These are phyloP conservation scores for Ormia ochracea DNA, from an alignment of 2,888 invertebrate species.

Conservation along the genomic window DNA sequence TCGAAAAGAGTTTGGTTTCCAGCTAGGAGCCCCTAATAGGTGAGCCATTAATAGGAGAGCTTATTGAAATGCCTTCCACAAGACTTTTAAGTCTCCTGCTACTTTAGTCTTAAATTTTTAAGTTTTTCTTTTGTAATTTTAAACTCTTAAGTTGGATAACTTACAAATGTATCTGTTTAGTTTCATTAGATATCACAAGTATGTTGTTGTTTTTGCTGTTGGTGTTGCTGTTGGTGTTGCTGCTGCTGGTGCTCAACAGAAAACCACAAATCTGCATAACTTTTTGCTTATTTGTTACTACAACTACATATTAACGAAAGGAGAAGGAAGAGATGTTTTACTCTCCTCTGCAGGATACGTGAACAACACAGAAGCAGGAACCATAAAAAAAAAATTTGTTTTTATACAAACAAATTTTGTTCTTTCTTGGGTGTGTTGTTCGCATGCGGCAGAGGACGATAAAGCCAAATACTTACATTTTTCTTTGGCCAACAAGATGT, in stretches of 20 bases:
- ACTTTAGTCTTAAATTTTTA: not conserved
- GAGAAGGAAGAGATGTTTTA: not conserved
- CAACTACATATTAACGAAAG: not conserved
- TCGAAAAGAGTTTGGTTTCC: too few species aligned
- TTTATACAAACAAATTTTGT: slow-evolving; percentile 46
- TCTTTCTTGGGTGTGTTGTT: slow-evolving; percentile 23
- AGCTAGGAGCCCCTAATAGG: too few species aligned
- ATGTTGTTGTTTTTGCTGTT: not conserved
- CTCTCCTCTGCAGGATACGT: not conserved
- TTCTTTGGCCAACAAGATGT: not conserved
- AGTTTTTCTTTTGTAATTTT: not conserved
- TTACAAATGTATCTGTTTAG: slow-evolving; percentile 3
- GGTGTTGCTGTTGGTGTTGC: not conserved
- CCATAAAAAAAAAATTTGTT: slow-evolving; percentile 24
- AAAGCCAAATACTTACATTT: slow-evolving; percentile 15
- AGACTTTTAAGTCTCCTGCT: too few species aligned
- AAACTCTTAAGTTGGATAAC: not conserved
- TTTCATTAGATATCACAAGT: slow-evolving; percentile 29
- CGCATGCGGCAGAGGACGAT: slow-evolving; percentile 1
- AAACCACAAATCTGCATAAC: slow-evolving; percentile 44
- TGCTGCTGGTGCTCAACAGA: slow-evolving; percentile 9
- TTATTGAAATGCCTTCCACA: too few species aligned
- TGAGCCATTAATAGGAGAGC: too few species aligned
- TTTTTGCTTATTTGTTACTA: not conserved
- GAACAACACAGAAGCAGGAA: slow-evolving; percentile 2